Percentiles rank a stretch among this genome's conserved stretches.
phyloP scores from a whole-genome alignment of 2,797 vertebrate species.

The Sphaeramia orbicularis region DNA sequence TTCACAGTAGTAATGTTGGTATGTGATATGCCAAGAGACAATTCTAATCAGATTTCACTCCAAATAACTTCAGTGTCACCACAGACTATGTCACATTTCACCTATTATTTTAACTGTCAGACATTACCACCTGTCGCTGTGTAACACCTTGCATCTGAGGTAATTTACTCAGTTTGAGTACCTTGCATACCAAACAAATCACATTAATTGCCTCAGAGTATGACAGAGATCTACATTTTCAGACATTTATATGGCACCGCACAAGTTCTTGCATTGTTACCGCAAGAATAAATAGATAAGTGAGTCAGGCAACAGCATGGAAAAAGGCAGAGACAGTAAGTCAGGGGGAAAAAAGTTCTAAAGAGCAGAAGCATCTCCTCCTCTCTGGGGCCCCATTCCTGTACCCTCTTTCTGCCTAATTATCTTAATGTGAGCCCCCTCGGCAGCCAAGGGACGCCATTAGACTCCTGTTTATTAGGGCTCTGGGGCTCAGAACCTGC shows the following conservation, averaged over 20 bases:
- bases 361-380: conserved; percentile 37
- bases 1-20: background rate
- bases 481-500: conserved; percentile 47
- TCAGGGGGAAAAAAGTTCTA: conserved; percentile 31
- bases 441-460: conserved; percentile 65
- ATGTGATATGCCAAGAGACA: background rate
- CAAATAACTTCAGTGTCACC: background rate
- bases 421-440: conserved; percentile 66
- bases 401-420: conserved; percentile 65
- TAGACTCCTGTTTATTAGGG: conserved; percentile 68
- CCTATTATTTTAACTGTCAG: conserved; percentile 22
- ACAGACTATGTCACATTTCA: conserved; percentile 14
- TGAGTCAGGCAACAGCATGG: conserved; percentile 30
- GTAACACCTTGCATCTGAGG: conserved; percentile 12
- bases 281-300: conserved; percentile 5
- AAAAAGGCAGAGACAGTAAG: conserved; percentile 37
- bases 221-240: conserved; percentile 14
- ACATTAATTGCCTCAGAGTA: conserved; percentile 8
- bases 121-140: conserved; percentile 20
- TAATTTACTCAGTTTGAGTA: conserved; percentile 22
- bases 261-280: background rate
- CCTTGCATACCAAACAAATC: conserved; percentile 6
- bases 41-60: conserved; percentile 8
- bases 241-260: background rate
- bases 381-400: conserved; percentile 57